Evolutionary conservation across 2,113 vertebrate species (phyloP).

Genomic region (Gnathonemus echidnorhynchus): DNA sequence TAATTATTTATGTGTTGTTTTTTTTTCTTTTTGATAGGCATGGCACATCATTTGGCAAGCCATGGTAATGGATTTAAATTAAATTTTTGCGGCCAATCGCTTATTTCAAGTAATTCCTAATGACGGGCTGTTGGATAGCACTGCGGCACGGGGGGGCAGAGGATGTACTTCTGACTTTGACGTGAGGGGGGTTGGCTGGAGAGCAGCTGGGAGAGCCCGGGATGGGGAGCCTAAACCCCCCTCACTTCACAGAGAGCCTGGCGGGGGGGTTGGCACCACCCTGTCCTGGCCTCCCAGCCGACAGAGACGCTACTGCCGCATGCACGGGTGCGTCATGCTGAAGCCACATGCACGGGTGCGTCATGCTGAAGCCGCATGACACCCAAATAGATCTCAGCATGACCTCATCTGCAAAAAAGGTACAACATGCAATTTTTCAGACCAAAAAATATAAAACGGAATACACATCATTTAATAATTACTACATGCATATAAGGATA

Average conservation of each 20-base stretch:
- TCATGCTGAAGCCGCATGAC: background rate
- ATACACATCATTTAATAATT: background rate
- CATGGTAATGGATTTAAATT: constrained; percentile 1
- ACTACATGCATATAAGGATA: background rate
- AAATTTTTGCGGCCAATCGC: background rate
- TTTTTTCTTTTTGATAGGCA: background rate
- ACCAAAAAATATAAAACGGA: background rate
- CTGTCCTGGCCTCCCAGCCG: background rate
- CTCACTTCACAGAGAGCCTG: background rate
- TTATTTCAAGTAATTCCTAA: background rate
- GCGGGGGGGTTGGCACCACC: background rate
- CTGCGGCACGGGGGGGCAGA: background rate
- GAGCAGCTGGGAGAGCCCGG: background rate
- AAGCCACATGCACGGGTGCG: background rate
- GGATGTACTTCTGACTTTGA: background rate
- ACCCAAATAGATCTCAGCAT: background rate
- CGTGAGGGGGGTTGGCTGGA: background rate
- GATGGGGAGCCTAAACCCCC: background rate
- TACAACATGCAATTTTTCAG: background rate
- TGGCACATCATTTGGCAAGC: background rate
- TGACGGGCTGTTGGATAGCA: background rate
- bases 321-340: background rate
- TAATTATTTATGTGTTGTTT: background rate
- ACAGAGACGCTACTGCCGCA: too few relatives aligned
- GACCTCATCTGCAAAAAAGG: background rate